Percentiles rank a stretch among this genome's conserved stretches.
Evolutionary conservation across 1,140 invertebrate species (phyloP).

Genomic region (Reticulitermes speratus): DNA sequence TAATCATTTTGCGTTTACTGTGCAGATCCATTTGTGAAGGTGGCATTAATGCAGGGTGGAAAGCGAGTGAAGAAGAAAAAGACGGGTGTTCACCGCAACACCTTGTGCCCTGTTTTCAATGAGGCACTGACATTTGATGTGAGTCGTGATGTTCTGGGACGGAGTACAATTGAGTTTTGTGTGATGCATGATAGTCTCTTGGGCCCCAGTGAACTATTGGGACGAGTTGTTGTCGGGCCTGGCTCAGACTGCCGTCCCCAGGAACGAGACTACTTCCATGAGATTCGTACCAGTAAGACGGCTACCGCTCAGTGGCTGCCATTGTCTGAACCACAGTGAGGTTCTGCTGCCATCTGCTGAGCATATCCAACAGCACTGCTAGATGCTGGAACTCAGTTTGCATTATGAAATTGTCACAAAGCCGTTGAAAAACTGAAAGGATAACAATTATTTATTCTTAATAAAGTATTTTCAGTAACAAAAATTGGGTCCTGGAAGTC

Average conservation of each 20-base stretch:
- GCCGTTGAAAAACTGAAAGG: no score
- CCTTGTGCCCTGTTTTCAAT: constrained; percentile 82
- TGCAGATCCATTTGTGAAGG: constrained; percentile 82
- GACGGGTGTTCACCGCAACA: constrained; percentile 82
- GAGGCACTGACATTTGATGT: constrained; percentile 85
- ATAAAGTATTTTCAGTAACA: no score
- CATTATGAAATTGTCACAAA: background rate
- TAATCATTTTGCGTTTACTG: constrained; percentile 30
- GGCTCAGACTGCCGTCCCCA: constrained; percentile 48
- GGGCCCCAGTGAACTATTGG: constrained; percentile 55
- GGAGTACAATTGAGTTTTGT: constrained; percentile 53
- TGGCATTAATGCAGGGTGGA: constrained; percentile 73
- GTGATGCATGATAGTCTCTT: constrained; percentile 55
- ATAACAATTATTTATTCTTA: no score
- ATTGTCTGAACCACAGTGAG: constrained; percentile 42
- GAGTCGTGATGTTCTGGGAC: constrained; percentile 55
- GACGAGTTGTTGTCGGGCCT: constrained; percentile 51
- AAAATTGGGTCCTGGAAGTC: no score
- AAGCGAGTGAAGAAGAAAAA: constrained; percentile 86
- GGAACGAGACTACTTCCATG: constrained; percentile 55
- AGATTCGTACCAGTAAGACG: constrained; percentile 56
- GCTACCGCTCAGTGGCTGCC: constrained; percentile 58
- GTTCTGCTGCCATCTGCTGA: background rate
- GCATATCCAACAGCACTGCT: background rate
- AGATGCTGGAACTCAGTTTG: background rate